Evolutionary conservation across 2,888 invertebrate genomes (phyloP).

Genomic region (Bembecia ichneumoniformis): DNA sequence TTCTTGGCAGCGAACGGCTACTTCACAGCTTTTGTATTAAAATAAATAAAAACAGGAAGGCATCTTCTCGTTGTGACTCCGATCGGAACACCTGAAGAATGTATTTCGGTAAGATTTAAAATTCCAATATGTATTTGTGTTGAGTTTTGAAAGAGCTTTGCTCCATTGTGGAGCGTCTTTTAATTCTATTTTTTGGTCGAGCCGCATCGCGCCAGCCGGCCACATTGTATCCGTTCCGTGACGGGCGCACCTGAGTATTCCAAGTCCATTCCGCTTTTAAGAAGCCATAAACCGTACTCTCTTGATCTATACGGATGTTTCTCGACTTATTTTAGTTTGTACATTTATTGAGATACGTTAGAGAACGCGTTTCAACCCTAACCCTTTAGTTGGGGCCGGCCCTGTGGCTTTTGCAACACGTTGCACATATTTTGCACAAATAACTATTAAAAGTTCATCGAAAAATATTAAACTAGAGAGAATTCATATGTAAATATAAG

Average conservation of each 20-base stretch:
- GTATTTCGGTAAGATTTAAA: constrained; percentile 30
- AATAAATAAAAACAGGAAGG: no score
- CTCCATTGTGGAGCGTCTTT: constrained; percentile 57
- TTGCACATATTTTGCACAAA: no score
- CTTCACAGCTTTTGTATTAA: no score
- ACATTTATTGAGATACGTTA: no score
- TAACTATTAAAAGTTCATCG: no score
- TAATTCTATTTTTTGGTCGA: constrained; percentile 52
- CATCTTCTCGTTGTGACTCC: background rate
- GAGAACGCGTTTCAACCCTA: no score
- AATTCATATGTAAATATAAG: no score
- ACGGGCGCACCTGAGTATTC: constrained; percentile 61
- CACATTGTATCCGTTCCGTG: constrained; percentile 40
- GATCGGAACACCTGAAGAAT: constrained; percentile 16
- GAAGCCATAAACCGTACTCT: background rate
- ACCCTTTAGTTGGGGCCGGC: no score
- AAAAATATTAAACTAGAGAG: no score
- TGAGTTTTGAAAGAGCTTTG: constrained; percentile 43
- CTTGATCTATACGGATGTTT: background rate
- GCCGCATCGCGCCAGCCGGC: constrained; percentile 25
- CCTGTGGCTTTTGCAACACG: no score
- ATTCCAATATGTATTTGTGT: constrained; percentile 47
- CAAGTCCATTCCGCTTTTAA: constrained; percentile 38
- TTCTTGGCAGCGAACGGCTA: no score
- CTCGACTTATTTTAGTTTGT: background rate